Conservation (phyloP, 2,888 invertebrate genomes). For the Drosophila tanythrix region DNA sequence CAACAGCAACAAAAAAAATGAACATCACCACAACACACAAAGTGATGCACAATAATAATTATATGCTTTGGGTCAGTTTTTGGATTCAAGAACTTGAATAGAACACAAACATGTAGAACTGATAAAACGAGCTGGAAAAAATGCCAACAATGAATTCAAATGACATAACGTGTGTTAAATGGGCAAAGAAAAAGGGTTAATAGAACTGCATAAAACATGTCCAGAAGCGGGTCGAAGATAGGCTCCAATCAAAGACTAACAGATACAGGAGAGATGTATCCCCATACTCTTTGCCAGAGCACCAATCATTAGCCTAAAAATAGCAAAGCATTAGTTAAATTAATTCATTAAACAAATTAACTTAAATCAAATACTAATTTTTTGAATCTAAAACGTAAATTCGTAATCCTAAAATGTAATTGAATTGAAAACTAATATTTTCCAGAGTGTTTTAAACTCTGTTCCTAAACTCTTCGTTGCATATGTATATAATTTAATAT, state of each 20-base stretch:
- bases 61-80: conserved; percentile 29
- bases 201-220: conserved; percentile 4
- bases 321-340: conserved; percentile 1
- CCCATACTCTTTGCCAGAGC: background rate
- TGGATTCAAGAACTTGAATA: conserved; percentile 12
- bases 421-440: background rate
- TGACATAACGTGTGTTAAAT: conserved; percentile 8
- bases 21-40: background rate
- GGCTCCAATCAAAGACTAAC: background rate
- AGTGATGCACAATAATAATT: conserved; percentile 14
- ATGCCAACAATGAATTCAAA: conserved; percentile 5
- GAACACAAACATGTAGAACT: conserved; percentile 40
- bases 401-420: background rate
- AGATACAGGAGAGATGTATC: background rate
- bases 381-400: background rate
- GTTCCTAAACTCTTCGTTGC: background rate
- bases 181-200: background rate
- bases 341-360: background rate
- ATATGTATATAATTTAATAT: background rate
- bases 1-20: background rate
- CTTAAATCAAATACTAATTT: background rate
- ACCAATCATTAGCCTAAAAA: background rate
- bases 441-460: no score
- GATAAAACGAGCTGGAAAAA: conserved; percentile 24
- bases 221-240: background rate